Conservation (phyloP, 2,797 vertebrate genomes). For the Choloepus didactylus region DNA sequence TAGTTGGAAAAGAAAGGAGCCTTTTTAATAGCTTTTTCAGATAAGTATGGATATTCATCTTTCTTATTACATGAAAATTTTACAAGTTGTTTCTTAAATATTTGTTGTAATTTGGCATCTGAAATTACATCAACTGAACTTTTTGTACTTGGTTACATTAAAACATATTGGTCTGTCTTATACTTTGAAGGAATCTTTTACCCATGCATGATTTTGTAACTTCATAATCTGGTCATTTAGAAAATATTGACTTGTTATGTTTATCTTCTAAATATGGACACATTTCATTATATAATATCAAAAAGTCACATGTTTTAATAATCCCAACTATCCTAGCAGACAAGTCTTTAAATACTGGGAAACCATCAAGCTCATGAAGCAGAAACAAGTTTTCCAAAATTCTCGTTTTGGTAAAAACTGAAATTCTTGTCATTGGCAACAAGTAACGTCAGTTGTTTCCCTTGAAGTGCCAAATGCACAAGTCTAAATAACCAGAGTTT, state of each 20-base stretch:
- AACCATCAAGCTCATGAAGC: neutral
- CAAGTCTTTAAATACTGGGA: slow-evolving; percentile 18
- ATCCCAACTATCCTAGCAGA: neutral
- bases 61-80: neutral
- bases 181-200: slow-evolving; percentile 23
- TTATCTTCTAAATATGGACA: slow-evolving; percentile 23
- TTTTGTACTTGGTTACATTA: slow-evolving; percentile 19
- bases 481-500: neutral
- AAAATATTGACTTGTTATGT: slow-evolving; percentile 1
- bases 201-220: slow-evolving; percentile 41
- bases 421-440: neutral
- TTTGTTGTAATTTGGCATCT: neutral
- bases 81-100: neutral
- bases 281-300: slow-evolving; percentile 11
- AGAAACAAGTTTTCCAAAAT: slow-evolving; percentile 23
- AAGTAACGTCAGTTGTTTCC: neutral
- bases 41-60: neutral
- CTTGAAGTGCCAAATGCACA: neutral
- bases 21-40: slow-evolving; percentile 6
- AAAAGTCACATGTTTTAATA: neutral
- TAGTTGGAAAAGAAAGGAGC: neutral
- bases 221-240: neutral
- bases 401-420: slow-evolving; percentile 7
- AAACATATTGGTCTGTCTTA: neutral
- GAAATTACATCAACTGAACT: neutral